Percentiles rank a stretch among this genome's conserved stretches.
Evolutionary conservation across 1,140 invertebrate species (phyloP).

Genomic region (Paracyclopina nana): DNA sequence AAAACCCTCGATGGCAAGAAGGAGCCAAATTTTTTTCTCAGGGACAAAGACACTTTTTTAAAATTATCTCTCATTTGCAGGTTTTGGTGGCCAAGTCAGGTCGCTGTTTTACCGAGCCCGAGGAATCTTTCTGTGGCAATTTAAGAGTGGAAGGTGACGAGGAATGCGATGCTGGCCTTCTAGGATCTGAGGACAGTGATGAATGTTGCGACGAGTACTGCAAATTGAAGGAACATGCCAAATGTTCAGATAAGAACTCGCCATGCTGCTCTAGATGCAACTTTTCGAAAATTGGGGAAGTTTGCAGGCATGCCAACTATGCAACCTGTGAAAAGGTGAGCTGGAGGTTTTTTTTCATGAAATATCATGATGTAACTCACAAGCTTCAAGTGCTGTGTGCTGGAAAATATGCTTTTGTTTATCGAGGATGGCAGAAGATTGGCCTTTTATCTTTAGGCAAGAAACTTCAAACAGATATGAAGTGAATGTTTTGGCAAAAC

Average conservation of each 20-base stretch:
- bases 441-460: too few relatives aligned
- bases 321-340: conserved; percentile 75
- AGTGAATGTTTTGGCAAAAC: too few relatives aligned
- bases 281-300: conserved; percentile 45
- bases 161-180: conserved; percentile 73
- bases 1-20: too few relatives aligned
- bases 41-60: too few relatives aligned
- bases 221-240: conserved; percentile 57
- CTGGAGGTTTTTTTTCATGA: too few relatives aligned
- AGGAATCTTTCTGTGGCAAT: conserved; percentile 86
- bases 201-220: conserved; percentile 80
- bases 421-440: too few relatives aligned
- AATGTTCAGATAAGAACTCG: conserved; percentile 84
- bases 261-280: conserved; percentile 75
- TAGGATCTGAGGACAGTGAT: conserved; percentile 76
- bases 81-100: conserved; percentile 63
- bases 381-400: too few relatives aligned
- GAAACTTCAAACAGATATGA: too few relatives aligned
- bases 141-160: conserved; percentile 77
- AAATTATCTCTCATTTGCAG: not conserved
- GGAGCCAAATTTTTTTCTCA: too few relatives aligned
- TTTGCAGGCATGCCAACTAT: conserved; percentile 67
- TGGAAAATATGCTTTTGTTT: too few relatives aligned
- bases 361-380: too few relatives aligned
- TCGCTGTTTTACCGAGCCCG: conserved; percentile 76